These are phyloP conservation scores for Euborellia annulipes DNA, from an alignment of 1,140 invertebrate genomes.

Conservation along the genomic window DNA sequence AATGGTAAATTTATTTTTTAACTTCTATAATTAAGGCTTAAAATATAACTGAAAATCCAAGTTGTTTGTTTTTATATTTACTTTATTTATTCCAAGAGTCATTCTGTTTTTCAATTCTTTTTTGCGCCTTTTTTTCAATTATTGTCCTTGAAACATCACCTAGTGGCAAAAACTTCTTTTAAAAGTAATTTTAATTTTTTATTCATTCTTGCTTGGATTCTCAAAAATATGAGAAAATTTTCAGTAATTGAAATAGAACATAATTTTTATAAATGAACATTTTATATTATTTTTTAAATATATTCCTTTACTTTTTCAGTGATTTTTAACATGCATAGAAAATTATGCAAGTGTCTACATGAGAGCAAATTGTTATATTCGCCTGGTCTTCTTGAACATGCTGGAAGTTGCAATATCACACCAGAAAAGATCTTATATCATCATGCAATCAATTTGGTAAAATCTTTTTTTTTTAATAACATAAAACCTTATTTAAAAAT, in stretches of 20 bases:
- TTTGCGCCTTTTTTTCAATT: not conserved
- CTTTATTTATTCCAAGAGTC: no score
- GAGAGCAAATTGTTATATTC: constrained; percentile 81
- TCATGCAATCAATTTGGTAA: constrained; percentile 90
- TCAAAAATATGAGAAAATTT: not conserved
- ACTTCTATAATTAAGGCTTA: no score
- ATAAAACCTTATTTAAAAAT: no score
- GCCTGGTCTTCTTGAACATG: constrained; percentile 49
- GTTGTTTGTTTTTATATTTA: no score
- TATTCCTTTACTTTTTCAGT: constrained; percentile 39
- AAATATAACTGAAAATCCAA: no score
- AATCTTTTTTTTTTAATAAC: constrained; percentile 12
- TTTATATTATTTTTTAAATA: no score
- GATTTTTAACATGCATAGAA: constrained; percentile 69
- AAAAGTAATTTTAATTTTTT: not conserved
- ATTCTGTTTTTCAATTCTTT: no score
- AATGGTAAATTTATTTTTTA: constrained; percentile 40
- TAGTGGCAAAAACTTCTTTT: not conserved
- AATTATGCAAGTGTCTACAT: constrained; percentile 71
- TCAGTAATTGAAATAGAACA: not conserved
- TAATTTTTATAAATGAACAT: constrained; percentile 2
- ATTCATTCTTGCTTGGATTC: not conserved
- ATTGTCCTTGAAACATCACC: not conserved
- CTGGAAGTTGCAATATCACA: constrained; percentile 42
- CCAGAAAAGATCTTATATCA: constrained; percentile 93